These are phyloP conservation scores for Horisme vitalbata DNA, from an alignment of 2,888 invertebrate species.

Conservation along the genomic window DNA sequence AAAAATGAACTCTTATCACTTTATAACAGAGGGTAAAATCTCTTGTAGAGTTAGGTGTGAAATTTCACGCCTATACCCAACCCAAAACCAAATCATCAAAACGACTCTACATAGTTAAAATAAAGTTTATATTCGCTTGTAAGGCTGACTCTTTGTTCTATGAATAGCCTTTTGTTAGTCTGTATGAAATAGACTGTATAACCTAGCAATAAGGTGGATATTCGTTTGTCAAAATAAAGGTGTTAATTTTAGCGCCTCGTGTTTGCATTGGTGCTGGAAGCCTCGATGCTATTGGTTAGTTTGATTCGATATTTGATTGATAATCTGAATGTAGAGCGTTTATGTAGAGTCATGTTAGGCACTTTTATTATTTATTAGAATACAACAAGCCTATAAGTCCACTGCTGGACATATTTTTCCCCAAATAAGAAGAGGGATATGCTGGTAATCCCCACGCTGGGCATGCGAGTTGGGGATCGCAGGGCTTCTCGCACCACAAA, in stretches of 20 bases:
- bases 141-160: constrained; percentile 37
- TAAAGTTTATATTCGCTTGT: constrained; percentile 44
- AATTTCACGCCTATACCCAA: constrained; percentile 74
- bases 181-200: constrained; percentile 6
- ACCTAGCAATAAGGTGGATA: constrained; percentile 19
- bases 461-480: too few relatives aligned
- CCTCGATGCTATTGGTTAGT: constrained; percentile 61
- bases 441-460: too few relatives aligned
- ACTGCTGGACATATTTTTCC: too few relatives aligned
- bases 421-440: too few relatives aligned
- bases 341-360: too few relatives aligned
- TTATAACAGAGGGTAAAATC: constrained; percentile 33
- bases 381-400: too few relatives aligned
- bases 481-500: too few relatives aligned
- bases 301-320: constrained; percentile 37
- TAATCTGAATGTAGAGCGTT: constrained; percentile 10
- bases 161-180: constrained; percentile 7
- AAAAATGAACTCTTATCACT: constrained; percentile 17
- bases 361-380: too few relatives aligned
- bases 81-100: constrained; percentile 33
- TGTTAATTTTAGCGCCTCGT: constrained; percentile 77
- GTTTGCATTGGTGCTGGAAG: constrained; percentile 46
- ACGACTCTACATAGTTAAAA: constrained; percentile 32
- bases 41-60: constrained; percentile 62
- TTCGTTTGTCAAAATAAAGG: constrained; percentile 41